phyloP scores from a whole-genome alignment of 2,797 vertebrate species.

The Antrozous pallidus region DNA sequence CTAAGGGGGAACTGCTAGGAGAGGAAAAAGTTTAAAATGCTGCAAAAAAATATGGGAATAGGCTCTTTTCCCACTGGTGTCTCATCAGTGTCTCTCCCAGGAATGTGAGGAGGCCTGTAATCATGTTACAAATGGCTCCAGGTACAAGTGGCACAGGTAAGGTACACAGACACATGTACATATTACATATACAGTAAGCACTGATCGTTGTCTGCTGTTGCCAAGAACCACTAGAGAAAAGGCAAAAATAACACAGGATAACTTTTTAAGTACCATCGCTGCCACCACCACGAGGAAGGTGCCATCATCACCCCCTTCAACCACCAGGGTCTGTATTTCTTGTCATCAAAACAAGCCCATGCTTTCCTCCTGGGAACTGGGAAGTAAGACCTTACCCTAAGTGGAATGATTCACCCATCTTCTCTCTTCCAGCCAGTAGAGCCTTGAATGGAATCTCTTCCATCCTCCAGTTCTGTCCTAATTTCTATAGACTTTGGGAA shows the following conservation, averaged over 20 bases:
- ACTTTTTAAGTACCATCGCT: not conserved
- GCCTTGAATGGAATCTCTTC: not conserved
- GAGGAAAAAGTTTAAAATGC: not conserved
- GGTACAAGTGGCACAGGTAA: not conserved
- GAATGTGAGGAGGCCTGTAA: not conserved
- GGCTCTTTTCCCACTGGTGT: not conserved
- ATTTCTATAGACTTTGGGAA: not conserved
- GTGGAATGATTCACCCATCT: not conserved
- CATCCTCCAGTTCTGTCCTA: not conserved
- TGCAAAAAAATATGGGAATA: not conserved
- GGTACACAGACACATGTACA: not conserved
- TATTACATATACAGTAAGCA: not conserved
- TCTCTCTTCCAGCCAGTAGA: not conserved
- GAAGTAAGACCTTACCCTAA: not conserved
- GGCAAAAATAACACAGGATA: not conserved
- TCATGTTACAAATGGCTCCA: not conserved
- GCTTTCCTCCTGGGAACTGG: not conserved
- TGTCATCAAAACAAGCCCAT: not conserved
- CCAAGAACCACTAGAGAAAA: not conserved
- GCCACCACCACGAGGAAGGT: not conserved
- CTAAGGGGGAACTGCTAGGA: not conserved
- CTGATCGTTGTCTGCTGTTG: not conserved
- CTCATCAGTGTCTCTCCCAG: not conserved
- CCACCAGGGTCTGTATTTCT: not conserved
- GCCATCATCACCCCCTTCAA: not conserved